These are phyloP conservation scores for Malurus splendens DNA, from an alignment of 2,797 vertebrate species.

Conservation along the genomic window DNA sequence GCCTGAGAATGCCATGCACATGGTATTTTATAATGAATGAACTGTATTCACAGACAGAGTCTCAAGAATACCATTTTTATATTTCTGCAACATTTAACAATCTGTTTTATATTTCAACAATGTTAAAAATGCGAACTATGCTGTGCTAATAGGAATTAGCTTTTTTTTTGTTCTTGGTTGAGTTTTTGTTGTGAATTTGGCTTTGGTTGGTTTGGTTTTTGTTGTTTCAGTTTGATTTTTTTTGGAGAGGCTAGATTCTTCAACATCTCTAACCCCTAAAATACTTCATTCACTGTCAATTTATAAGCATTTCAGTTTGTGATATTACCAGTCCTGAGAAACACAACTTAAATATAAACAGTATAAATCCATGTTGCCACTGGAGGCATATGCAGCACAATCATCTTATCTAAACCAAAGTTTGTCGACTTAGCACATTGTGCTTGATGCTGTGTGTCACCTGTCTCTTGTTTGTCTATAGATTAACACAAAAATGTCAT, in stretches of 20 bases:
- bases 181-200: neutral
- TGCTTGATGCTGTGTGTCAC: conserved; percentile 67
- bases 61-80: neutral
- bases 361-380: conserved; percentile 20
- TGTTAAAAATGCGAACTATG: neutral
- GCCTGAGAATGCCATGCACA: neutral
- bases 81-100: neutral
- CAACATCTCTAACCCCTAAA: neutral
- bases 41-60: neutral
- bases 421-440: conserved; percentile 57
- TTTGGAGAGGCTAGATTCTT: neutral
- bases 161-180: too few species aligned
- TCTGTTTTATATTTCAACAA: neutral
- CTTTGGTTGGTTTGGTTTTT: neutral
- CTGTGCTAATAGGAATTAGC: neutral
- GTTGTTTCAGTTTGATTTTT: neutral
- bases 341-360: conserved; percentile 6
- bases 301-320: neutral
- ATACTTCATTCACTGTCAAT: neutral
- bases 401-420: conserved; percentile 56
- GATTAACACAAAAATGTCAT: conserved; percentile 76
- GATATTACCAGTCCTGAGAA: neutral
- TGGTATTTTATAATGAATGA: neutral
- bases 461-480: conserved; percentile 79
- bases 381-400: conserved; percentile 19